Percentiles rank a stretch among this genome's conserved stretches.
phyloP scores from a whole-genome alignment of 92 coral and sea anemone species.

The Paragorgia papillata region DNA sequence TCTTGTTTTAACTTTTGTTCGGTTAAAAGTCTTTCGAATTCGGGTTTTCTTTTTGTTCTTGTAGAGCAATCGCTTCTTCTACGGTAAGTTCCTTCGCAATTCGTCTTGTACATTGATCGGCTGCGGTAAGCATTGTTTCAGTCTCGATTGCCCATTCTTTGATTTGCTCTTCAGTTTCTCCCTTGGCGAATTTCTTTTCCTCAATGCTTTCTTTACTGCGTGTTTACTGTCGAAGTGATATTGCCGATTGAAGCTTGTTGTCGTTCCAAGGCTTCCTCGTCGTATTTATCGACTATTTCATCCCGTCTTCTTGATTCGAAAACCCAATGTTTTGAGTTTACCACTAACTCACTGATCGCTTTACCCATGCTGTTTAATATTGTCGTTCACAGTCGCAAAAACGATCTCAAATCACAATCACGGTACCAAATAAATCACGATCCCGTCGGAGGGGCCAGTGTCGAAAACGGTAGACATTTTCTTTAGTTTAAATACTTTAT shows the following conservation, averaged over 20 bases:
- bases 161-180: slow-evolving; percentile 50
- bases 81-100: background rate
- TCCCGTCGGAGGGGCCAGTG: no score
- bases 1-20: no score
- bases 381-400: no score
- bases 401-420: no score
- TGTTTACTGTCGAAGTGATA: background rate
- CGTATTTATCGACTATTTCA: slow-evolving; percentile 9
- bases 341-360: no score
- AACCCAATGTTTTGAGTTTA: slow-evolving; percentile 24
- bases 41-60: no score
- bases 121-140: slow-evolving; percentile 17
- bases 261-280: background rate
- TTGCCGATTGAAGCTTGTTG: slow-evolving; percentile 17
- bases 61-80: no score
- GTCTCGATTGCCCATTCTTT: slow-evolving; percentile 49
- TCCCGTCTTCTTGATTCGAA: background rate
- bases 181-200: slow-evolving; percentile 40
- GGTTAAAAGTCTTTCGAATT: no score
- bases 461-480: no score
- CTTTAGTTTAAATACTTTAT: no score
- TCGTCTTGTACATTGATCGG: slow-evolving; percentile 38
- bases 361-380: no score
- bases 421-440: no score
- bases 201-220: slow-evolving; percentile 28